These are phyloP conservation scores for Drosophila rufa DNA, from an alignment of 1,140 invertebrate species.

Conservation along the genomic window DNA sequence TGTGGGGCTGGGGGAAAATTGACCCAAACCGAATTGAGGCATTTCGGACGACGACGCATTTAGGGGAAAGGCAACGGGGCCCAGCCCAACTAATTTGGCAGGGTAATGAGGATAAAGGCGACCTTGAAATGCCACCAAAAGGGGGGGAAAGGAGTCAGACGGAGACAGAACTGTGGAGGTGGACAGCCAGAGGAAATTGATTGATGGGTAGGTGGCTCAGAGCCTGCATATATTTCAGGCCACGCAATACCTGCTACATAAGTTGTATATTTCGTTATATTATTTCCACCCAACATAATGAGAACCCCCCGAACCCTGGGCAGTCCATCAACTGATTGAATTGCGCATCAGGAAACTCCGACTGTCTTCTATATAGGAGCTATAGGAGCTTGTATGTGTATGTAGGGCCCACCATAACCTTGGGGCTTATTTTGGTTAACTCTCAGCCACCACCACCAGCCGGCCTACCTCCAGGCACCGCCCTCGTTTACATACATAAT, in stretches of 20 bases:
- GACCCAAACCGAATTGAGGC: slow-evolving; percentile 35
- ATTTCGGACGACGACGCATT: slow-evolving; percentile 61
- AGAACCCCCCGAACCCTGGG: background rate
- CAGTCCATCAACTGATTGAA: slow-evolving; percentile 62
- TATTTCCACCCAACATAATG: slow-evolving; percentile 19
- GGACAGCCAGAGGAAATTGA: slow-evolving; percentile 21
- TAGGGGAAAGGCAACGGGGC: slow-evolving; percentile 30
- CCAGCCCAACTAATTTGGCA: slow-evolving; percentile 46
- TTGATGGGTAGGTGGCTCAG: slow-evolving; percentile 27
- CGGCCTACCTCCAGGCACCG: slow-evolving; percentile 4
- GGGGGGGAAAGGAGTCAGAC: slow-evolving; percentile 6
- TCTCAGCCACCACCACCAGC: slow-evolving; percentile 6
- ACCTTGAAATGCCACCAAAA: slow-evolving; percentile 55
- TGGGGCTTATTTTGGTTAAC: slow-evolving; percentile 61
- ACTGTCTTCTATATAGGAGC: slow-evolving; percentile 16
- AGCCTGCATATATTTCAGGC: slow-evolving; percentile 23
- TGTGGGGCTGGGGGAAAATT: slow-evolving; percentile 18
- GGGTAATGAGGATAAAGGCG: slow-evolving; percentile 49
- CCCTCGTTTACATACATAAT: slow-evolving; percentile 64
- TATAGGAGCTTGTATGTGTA: background rate
- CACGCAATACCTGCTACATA: slow-evolving; percentile 15
- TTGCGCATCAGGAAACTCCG: slow-evolving; percentile 48
- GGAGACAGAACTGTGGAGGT: slow-evolving; percentile 3
- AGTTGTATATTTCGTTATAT: slow-evolving; percentile 4
- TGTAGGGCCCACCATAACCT: slow-evolving; percentile 38